Evolutionary conservation across 2,113 vertebrate genomes (phyloP), one percentile per base, ranked within the genome.

Genomic region (Pomatostomus ruficeps): DNA sequence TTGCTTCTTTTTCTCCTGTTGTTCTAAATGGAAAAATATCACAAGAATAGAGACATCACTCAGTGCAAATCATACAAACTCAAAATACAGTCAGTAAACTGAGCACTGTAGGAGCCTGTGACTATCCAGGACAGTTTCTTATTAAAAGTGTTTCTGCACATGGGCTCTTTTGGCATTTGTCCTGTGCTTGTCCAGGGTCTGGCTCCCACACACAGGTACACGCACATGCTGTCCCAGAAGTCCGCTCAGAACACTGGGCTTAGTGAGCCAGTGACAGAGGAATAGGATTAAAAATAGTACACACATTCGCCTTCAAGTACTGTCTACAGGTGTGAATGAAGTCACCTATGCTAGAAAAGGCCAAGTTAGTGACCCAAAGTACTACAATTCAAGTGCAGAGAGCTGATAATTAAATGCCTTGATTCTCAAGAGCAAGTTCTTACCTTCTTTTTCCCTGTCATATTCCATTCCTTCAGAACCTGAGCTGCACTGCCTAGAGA

Each of bases 391-490:
- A 66, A 21, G 36, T 35, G 28, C n/a, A 55, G 22, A 91, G 33
- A 43, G 51, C 9, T 68, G 45, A 31, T 55, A 83, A 85, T 51
- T 68, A 81, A 94, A 88, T 48, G 40, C 61, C 68, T 91, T 75
- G 49, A 66, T 29, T 77, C n/a, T 78, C 40, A 75, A 89, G 76
- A 90, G 67, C 21, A 76, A 93, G 46, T 45, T 76, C 96, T 98
- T 97, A 98, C 98, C 98, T 98, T 98, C 97, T 98, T 98, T 93
- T 98, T 98, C 54, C 98, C 98, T 54, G 97, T 97, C 97, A 98
- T 97, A 87, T 98, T 98, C 98, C 98, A 98, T 95, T 98, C 98
- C 93, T 98, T 98, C 11, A 98, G 93, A 84, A 98, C 98, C 92
- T 98, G 98, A 97, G 93, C 23, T 86, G 98, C 98, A 0, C 98